Evolutionary conservation across 2,888 invertebrate species (phyloP), one percentile per base, ranked within the genome.

Genomic region (Amphipyra berbera): DNA sequence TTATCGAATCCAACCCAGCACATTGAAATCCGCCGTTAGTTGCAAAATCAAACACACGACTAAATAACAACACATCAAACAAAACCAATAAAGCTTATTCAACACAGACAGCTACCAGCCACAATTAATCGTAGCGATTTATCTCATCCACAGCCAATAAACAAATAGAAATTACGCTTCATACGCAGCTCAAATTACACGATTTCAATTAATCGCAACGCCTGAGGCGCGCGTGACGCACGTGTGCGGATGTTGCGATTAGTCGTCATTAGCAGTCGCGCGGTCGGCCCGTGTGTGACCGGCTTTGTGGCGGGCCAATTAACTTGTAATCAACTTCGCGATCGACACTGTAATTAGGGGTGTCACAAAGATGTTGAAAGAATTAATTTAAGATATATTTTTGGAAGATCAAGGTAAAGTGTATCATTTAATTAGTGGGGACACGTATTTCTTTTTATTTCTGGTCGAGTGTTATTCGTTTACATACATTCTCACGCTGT

Each of bases 281-380:
- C 53, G 50, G 60, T 70, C 62, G 64, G 15, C 15, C 41, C 46
- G 71, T 73, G 62, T 68, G 64, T 41, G 56, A 54, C 48, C 62
- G 55, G 56, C 74, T 62, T 56, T 68, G 48, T 48, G 56, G 52
- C 47, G 49, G 54, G 73, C 61, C 75, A 77, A 79, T 79, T 77
- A 79, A 68, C 63, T 71, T 66, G 77, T 77, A 75, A 79, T 79
- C 66, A 77, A 77, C 60, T 73, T 73, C 48, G 72, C 77, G 52
- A 79, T 71, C 70, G 70, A 75, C 62, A 37, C 64, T 37, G 50
- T 55, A 59, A 68, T 74, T 70, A 78, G 76, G 76, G 69, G 27
- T 65, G 71, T 50, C 52, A 42, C 14, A 12, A 9, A 44, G 42
- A 5, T 58, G 33, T 1, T 6, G 10, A 44, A 44, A 21, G n/a